Evolutionary conservation across 2,888 invertebrate species (phyloP).

Genomic region (Lepidocyrtoides sp.): DNA sequence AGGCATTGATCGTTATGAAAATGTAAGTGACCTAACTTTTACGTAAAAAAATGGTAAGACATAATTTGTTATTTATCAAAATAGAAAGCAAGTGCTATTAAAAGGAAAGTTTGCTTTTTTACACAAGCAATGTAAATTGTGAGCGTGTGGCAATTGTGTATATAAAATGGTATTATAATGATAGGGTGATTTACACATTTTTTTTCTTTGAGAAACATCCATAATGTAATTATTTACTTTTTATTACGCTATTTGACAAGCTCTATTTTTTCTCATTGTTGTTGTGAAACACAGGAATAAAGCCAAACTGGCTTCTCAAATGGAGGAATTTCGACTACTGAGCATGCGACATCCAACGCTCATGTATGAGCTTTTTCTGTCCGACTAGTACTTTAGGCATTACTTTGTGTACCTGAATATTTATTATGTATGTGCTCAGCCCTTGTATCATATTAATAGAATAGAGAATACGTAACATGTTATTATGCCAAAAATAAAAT

Average conservation of each 20-base stretch:
- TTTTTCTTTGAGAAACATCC: not conserved
- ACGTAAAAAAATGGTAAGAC: not conserved
- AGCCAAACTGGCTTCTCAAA: conserved; percentile 80
- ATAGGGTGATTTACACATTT: not conserved
- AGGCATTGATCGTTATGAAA: conserved; percentile 83
- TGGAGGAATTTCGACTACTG: conserved; percentile 82
- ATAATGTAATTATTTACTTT: conserved; percentile 16
- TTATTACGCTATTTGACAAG: not conserved
- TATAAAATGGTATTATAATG: not conserved
- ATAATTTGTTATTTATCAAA: not conserved
- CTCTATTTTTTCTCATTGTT: not conserved
- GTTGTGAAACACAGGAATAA: conserved; percentile 77
- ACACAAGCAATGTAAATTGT: too few relatives aligned
- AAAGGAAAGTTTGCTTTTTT: not conserved
- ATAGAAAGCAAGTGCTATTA: not conserved
- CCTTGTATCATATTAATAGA: too few relatives aligned
- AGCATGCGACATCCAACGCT: conserved; percentile 82
- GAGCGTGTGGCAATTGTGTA: too few relatives aligned
- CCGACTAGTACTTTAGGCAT: conserved; percentile 33
- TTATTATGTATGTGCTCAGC: too few relatives aligned
- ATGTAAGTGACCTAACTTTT: conserved; percentile 72
- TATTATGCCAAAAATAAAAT: too few relatives aligned
- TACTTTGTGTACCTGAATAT: conserved; percentile 15
- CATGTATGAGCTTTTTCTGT: conserved; percentile 83
- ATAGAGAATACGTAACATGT: too few relatives aligned